Base-by-base conservation (phyloP, 2,113 vertebrate genomes). In the Irena cyanogastra region DNA sequence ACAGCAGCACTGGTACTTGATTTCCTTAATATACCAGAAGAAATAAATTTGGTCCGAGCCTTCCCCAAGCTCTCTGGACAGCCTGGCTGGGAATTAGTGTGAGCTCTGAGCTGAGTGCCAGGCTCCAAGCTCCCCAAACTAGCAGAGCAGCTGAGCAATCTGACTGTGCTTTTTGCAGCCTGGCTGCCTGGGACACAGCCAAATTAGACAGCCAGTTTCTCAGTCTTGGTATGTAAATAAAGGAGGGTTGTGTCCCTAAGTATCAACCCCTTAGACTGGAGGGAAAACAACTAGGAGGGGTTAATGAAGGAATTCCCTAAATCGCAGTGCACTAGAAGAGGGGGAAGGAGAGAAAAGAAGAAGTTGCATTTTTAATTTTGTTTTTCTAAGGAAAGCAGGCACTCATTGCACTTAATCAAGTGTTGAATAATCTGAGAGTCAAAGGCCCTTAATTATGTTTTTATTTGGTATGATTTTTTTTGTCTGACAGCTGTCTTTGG, bases 401-500 rank as follows among this genome's bases (percentile, higher is more conserved):
- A 47, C 66, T 84, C 22, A 31, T 57, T 78, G 66, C 42, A 37
- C 37, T 87, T 92, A 47, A 88, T 89, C 21, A 87, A 91, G 64
- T 45, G 69, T 42, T 89, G 76, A 88, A 44, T 86, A 93, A 88
- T 77, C 81, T 87, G 74, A 53, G 27, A 93, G 82, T 90, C 52
- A 85, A 90, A 94, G 87, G 68, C 60, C 60, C n/a, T 89, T 97
- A 95, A 96, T 97, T 95, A 92, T 42, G 49, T 91, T 96, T 89
- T 76, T 65, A 71, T 47, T 75, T 83, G 37, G 14, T 95, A 47
- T 81, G 74, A 61, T 52, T 89, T 83, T 82, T 69, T 90, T 92
- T 57, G 47, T 74, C 70, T 91, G 80, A 74, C 57, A 87, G 72
- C 88, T 83, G 20, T 65, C 33, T 86, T 76, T 72, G 53, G 91